Conservation (phyloP, 2,888 invertebrate species). For the Troilus luridus region DNA sequence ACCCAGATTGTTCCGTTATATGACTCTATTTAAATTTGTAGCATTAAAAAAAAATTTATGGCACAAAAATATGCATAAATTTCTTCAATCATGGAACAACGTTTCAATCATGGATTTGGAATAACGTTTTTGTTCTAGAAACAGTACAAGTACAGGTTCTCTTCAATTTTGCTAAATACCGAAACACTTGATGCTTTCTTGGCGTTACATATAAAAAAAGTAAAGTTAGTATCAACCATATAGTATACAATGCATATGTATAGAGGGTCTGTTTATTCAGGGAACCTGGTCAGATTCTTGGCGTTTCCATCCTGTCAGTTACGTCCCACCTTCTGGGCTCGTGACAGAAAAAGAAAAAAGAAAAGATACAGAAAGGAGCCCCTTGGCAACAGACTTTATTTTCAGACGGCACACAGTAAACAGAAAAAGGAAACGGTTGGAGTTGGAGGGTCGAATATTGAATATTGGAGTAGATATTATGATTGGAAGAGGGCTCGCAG, state of each 20-base stretch:
- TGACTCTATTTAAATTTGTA: too few relatives aligned
- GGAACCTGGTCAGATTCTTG: neutral
- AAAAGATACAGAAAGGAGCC: conserved; percentile 26
- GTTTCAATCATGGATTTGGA: too few relatives aligned
- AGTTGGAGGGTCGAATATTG: conserved; percentile 30
- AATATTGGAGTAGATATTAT: conserved; percentile 50
- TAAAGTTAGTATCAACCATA: neutral
- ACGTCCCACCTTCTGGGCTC: neutral
- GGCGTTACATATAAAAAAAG: neutral
- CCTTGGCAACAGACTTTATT: conserved; percentile 45
- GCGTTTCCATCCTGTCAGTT: neutral
- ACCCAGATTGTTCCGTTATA: too few relatives aligned
- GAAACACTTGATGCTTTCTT: neutral
- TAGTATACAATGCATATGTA: neutral
- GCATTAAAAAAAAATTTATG: too few relatives aligned
- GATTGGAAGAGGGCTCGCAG: conserved; percentile 1
- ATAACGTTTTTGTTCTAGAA: too few relatives aligned
- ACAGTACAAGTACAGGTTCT: too few relatives aligned
- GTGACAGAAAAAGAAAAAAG: neutral
- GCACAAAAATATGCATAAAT: too few relatives aligned
- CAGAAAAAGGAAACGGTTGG: conserved; percentile 1
- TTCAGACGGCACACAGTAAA: conserved; percentile 37
- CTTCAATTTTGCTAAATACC: too few relatives aligned
- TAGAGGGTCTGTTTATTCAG: neutral
- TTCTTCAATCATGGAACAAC: too few relatives aligned